Evolutionary conservation across 2,113 vertebrate species (phyloP), one percentile per base, ranked within the genome.

Genomic region (Pteronura brasiliensis): DNA sequence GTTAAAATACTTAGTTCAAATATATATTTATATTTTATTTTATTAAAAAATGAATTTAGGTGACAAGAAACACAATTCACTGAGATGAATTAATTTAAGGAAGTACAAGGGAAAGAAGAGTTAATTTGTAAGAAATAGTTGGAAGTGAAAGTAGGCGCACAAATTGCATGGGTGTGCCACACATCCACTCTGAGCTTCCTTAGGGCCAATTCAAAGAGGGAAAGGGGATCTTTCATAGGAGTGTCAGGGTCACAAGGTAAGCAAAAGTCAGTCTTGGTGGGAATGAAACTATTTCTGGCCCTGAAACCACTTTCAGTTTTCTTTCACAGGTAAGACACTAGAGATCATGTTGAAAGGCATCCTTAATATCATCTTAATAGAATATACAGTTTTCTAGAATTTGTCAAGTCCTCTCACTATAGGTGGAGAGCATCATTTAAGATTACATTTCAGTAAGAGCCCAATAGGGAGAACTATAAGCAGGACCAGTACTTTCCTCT

Each of bases 1-100:
- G 71, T 44, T 92, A 59, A 85, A 79, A 80, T 74, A 47, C 12
- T 77, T 90, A 49, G 13, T 34, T 86, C 65, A 77, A 83, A 83
- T 76, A 55, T 71, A 34, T 95, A 49, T 67, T 77, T 86, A 85
- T 4, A 71, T 31, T 5, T 49, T 67, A 18, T 92, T n/a, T 79
- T 55, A 92, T 89, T 90, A 83, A 67, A 84, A 92, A 88, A 67
- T 81, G 86, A 63, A 71, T 79, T 95, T 93, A 77, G 61, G 36
- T 84, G 44, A 47, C 12, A 25, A 44, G 55, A 52, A 67, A 67
- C 7, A 81, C 0, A 85, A 79, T 76, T 85, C n/a, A 85, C 7
- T 39, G 69, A 77, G n/a, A 49, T 42, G 47, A 71, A 83, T 34
- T 65, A 59, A 65, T 52, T 79, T 49, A 86, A 90, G 29, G 59